A percentile compares a stretch with the other conserved stretches of the same genome.
These are phyloP conservation scores for Ranitomeya imitator DNA, from an alignment of 2,113 vertebrate species.

Conservation along the genomic window DNA sequence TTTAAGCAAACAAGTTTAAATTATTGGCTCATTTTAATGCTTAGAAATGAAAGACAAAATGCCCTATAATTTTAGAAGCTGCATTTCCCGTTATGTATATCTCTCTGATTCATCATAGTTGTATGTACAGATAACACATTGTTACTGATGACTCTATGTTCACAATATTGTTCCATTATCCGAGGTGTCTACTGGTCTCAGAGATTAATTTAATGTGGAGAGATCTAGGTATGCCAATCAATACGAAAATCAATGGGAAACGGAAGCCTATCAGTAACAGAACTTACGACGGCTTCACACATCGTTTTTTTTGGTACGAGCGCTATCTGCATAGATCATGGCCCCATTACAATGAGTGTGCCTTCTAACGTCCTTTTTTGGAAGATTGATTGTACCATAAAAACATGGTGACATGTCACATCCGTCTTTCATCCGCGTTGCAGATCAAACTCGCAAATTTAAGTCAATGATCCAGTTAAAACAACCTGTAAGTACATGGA, in stretches of 20 bases:
- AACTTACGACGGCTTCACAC: too few relatives aligned
- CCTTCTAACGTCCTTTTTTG: too few relatives aligned
- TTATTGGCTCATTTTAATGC: conserved; percentile 51
- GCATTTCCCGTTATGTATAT: not conserved
- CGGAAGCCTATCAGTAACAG: not conserved
- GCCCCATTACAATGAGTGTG: too few relatives aligned
- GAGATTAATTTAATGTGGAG: not conserved
- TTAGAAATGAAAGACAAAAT: not conserved
- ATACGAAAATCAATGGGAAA: not conserved
- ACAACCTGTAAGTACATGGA: too few relatives aligned
- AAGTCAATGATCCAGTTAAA: too few relatives aligned
- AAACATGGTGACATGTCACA: too few relatives aligned
- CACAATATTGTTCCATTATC: not conserved
- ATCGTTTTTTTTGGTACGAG: too few relatives aligned
- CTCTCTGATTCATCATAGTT: not conserved
- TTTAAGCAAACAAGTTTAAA: conserved; percentile 58
- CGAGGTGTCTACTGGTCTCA: not conserved
- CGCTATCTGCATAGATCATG: too few relatives aligned
- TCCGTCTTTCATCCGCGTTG: too few relatives aligned
- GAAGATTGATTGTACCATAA: too few relatives aligned
- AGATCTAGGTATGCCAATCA: not conserved
- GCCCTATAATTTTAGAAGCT: not conserved
- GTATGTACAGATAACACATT: not conserved
- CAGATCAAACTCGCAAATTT: too few relatives aligned
- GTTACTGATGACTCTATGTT: too few relatives aligned